A percentile compares a stretch with the other conserved stretches of the same genome.
Evolutionary conservation across 2,888 invertebrate species (phyloP).

Genomic region (Lithophane semibrunnea): DNA sequence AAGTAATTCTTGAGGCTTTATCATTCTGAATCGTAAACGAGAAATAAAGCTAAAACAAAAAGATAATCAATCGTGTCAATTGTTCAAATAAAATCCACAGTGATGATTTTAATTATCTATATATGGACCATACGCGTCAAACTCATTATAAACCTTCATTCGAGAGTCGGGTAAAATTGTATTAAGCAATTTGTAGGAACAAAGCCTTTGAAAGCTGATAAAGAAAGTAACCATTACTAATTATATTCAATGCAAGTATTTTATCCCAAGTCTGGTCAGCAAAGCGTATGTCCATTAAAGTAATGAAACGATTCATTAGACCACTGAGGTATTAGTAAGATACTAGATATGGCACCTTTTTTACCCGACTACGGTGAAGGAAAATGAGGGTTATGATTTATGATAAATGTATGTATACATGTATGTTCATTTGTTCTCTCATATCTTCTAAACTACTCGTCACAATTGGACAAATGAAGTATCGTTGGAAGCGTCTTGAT

Average conservation of each 20-base stretch:
- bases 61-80: too few relatives aligned
- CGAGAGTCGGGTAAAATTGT: not conserved
- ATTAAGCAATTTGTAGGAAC: not conserved
- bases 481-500: too few relatives aligned
- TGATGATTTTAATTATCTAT: not conserved
- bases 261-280: constrained; percentile 12
- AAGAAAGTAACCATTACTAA: constrained; percentile 39
- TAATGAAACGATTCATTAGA: constrained; percentile 55
- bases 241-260: constrained; percentile 24
- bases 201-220: constrained; percentile 4
- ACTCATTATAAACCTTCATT: not conserved
- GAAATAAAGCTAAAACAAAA: too few relatives aligned
- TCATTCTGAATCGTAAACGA: not conserved
- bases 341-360: not conserved
- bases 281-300: constrained; percentile 36
- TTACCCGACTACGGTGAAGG: too few relatives aligned
- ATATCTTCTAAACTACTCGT: too few relatives aligned
- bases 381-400: too few relatives aligned
- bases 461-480: too few relatives aligned
- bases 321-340: constrained; percentile 8
- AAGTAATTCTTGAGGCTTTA: not conserved
- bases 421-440: too few relatives aligned
- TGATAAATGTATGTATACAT: too few relatives aligned
- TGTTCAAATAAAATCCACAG: not conserved
- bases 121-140: not conserved